Evolutionary conservation across 2,888 invertebrate species (phyloP), one percentile per base, ranked within the genome.

Genomic region (Chymomyza procnemis): DNA sequence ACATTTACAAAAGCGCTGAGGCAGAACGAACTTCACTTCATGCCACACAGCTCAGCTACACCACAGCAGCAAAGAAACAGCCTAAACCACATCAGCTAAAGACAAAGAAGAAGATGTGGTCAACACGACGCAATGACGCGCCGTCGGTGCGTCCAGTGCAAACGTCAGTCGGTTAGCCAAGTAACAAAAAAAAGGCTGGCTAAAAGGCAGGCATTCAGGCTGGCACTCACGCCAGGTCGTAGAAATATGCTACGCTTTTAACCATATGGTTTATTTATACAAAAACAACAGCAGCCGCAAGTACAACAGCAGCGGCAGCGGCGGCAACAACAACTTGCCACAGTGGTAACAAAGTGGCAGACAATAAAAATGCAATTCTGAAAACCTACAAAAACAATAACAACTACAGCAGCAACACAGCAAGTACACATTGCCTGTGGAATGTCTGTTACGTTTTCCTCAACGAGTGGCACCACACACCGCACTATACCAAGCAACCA

Each of bases 221-320:
- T 34, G 60, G 52, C 18, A 30, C 14, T 47, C 21, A 30, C n/a
- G 50, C 41, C 63, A 68, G 76, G 69, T 66, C 66, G 76, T 71
- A 75, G 19, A 75, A 85, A 82, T 85, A 80, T 85, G 81, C 81
- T 85, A 85, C 81, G 81, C 85, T 81, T 81, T 85, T 85, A 83
- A 85, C 85, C 81, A 81, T 81, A 81, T 81, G 81, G 81, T 81
- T 81, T 81, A 81, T 83, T 81, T 85, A 85, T 80, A 80, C 85
- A 85, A 74, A 65, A 81, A 80, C 78, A 78, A 52, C 55, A 66
- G 57, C 66, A 64, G 58, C 61, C 60, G 55, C 66, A 73, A 19
- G 60, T 67, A 52, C 67, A 26, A 14, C 54, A 58, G 22, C 34
- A 56, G 18, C 18, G 21, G 57, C 41, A 69, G 56, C 34, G 58